A percentile compares a stretch with the other conserved stretches of the same genome.
phyloP scores from a whole-genome alignment of 2,888 invertebrate species.

The Clunio marinus region DNA sequence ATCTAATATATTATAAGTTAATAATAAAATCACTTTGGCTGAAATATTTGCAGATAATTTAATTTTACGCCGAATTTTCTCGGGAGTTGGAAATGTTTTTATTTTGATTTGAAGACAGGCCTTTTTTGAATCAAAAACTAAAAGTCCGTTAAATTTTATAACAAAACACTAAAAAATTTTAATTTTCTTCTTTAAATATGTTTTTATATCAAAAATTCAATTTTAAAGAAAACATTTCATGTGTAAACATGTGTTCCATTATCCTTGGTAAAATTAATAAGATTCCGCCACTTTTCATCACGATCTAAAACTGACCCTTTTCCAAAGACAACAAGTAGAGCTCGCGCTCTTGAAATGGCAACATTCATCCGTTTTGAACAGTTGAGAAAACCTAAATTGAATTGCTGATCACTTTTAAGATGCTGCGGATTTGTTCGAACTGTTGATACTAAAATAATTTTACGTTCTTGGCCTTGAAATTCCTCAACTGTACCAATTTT shows the following conservation, averaged over 20 bases:
- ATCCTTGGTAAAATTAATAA: slow-evolving; percentile 58
- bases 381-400: slow-evolving; percentile 67
- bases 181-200: not conserved
- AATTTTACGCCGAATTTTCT: no score
- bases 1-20: not conserved
- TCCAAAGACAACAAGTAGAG: slow-evolving; percentile 75
- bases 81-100: not conserved
- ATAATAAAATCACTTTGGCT: no score
- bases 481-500: slow-evolving; percentile 81
- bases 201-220: not conserved
- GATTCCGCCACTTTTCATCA: slow-evolving; percentile 66
- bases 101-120: not conserved
- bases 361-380: slow-evolving; percentile 83
- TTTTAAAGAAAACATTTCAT: not conserved
- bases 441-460: slow-evolving; percentile 68
- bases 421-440: slow-evolving; percentile 55
- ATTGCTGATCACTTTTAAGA: slow-evolving; percentile 52
- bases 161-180: not conserved
- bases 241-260: slow-evolving; percentile 47
- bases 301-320: slow-evolving; percentile 67
- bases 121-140: not conserved
- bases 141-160: not conserved
- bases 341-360: slow-evolving; percentile 77
- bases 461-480: slow-evolving; percentile 72
- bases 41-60: no score